Evolutionary conservation across 1,140 invertebrate species (phyloP), one percentile per base, ranked within the genome.

Genomic region (Chymomyza costata): DNA sequence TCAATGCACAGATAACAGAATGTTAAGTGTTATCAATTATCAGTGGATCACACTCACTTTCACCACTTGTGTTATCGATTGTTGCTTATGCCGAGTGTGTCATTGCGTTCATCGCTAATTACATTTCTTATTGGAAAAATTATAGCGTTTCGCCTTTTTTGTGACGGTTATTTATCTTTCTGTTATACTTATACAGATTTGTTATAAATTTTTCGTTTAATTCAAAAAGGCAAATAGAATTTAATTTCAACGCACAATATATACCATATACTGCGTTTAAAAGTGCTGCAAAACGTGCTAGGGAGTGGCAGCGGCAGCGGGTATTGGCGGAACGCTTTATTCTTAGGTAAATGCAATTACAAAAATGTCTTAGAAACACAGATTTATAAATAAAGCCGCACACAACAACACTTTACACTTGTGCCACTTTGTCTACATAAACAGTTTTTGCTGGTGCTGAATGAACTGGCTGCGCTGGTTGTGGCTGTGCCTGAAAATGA

Each of bases 401-500:
- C 19, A 56, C 31, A 48, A 17, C 18, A 25, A 38, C 31, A 61
- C 31, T 38, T 32, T 14, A 32, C 14, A 30, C 45, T 52, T n/a
- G 32, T 8, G n/a, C 30, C 14, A 5, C 21, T 15, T 13, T 21
- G 19, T 25, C 21, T 19, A 21, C 47, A 21, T 11, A 14, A 49
- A 55, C 30, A 69, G 52, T 61, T 28, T 28, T 28, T 28, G 25
- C 30, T 47, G 25, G 31, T 67, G 58, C 63, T 80, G 82, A 84
- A 84, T 84, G 82, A 82, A 58, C 54, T 76, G 69, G 61, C 31
- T 62, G 6, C 67, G 64, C 34, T 71, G 70, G 57, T 63, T 59
- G 44, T 84, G 82, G 82, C 39, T 59, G 30, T 56, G 70, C 28
- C 17, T 84, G 5, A 85, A 85, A 61, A 85, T 85, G 84, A 66